These are phyloP conservation scores for Galbula dea DNA, from an alignment of 2,113 vertebrate species.

Conservation along the genomic window DNA sequence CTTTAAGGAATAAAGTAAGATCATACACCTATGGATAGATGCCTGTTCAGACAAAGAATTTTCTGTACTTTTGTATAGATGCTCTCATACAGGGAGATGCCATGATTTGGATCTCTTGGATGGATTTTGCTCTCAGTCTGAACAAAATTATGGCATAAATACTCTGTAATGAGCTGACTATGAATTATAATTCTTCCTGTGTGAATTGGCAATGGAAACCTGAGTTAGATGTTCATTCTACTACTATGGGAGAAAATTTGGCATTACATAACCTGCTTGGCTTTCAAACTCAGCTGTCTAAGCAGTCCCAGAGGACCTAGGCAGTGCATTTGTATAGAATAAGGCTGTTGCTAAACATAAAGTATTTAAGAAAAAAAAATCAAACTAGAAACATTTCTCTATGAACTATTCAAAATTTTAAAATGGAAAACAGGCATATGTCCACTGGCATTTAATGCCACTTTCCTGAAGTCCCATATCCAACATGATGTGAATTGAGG, in stretches of 20 bases:
- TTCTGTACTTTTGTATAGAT: too few species aligned
- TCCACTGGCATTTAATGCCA: not conserved
- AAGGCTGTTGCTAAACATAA: not conserved
- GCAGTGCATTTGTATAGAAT: conserved; percentile 5
- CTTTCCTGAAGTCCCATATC: not conserved
- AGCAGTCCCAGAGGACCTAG: not conserved
- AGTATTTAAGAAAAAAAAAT: not conserved
- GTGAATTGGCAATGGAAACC: conserved; percentile 28
- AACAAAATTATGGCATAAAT: conserved; percentile 28
- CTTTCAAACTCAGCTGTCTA: not conserved
- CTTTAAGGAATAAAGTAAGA: not conserved
- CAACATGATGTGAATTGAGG: not conserved
- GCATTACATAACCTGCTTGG: not conserved
- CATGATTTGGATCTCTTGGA: not conserved
- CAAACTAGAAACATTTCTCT: not conserved
- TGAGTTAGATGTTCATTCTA: not conserved
- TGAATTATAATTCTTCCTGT: conserved; percentile 17
- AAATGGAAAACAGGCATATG: not conserved
- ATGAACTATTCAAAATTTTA: not conserved
- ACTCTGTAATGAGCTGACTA: conserved; percentile 9
- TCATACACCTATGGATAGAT: not conserved
- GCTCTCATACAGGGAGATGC: not conserved
- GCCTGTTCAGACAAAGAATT: not conserved
- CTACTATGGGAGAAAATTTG: conserved; percentile 8
- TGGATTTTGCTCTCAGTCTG: not conserved